These are phyloP conservation scores for Gadopsis marmoratus DNA, from an alignment of 2,797 vertebrate species.

Conservation along the genomic window DNA sequence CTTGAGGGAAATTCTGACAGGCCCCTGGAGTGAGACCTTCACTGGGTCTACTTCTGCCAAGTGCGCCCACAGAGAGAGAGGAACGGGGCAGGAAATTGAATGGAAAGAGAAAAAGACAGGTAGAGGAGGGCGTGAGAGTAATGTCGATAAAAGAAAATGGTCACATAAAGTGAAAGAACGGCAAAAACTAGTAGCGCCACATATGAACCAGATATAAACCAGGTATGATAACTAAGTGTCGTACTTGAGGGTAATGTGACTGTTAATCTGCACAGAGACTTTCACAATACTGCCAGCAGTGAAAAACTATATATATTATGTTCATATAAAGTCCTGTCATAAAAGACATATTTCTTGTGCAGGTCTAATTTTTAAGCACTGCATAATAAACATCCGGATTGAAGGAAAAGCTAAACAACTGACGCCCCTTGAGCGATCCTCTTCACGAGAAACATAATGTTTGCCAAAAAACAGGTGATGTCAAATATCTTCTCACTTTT, in stretches of 20 bases:
- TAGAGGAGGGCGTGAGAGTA: not conserved
- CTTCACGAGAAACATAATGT: not conserved
- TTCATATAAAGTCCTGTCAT: too few relatives aligned
- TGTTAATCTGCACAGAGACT: not conserved
- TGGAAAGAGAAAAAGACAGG: not conserved
- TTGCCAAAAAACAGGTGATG: not conserved
- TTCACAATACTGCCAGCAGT: not conserved
- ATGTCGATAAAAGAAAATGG: not conserved
- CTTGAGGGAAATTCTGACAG: constrained; percentile 42
- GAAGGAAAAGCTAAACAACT: not conserved
- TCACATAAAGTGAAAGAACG: not conserved
- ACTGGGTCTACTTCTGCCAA: constrained; percentile 50
- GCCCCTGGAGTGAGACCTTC: constrained; percentile 58
- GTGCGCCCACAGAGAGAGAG: constrained; percentile 47
- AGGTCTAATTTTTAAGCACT: not conserved
- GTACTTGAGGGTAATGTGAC: not conserved
- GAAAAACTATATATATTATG: not conserved
- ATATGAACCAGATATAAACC: not conserved
- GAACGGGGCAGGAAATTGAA: constrained; percentile 24
- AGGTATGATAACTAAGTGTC: not conserved
- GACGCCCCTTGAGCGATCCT: not conserved
- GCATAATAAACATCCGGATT: not conserved
- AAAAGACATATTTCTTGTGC: not conserved
- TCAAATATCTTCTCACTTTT: not conserved
- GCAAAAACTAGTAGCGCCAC: not conserved